Base-by-base conservation (phyloP, 2,797 vertebrate species). In the Lacerta viridis region DNA sequence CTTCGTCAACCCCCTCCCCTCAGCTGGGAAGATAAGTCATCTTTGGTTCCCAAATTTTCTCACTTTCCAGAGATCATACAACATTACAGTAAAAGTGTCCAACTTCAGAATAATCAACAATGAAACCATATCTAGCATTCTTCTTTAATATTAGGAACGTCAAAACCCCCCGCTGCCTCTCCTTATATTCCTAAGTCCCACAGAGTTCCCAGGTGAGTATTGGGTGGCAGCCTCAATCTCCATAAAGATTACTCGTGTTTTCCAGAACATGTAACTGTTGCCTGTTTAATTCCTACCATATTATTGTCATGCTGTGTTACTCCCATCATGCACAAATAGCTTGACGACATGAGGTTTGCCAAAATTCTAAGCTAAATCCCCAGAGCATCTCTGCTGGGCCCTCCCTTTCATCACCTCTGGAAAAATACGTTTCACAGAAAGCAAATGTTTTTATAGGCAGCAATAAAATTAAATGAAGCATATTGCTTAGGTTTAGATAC, bases 181-280 rank as follows among this genome's bases (percentile, higher is more conserved):
- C 50, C 50, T 55, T 55, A 55, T 55, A 55, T 15, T 55, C 50
- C 50, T 55, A 74, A 20, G 36, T 64, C 61, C 20, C 61, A 64
- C 20, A 2, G 20, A 18, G 20, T 64, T 23, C 61, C 61, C 61
- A 64, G 61, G 61, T 18, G 36, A 74, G 20, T 74, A 74, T 74
- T 5, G 36, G 13, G 36, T 74, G 39, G 72, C 15, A 74, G 36
- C 72, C 72, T 74, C 36, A 89, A 91, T 36, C 85, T 90, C 91
- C 91, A 80, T 75, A 88, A 84, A 78, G 69, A 87, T 91, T 91
- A 81, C 88, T 78, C 59, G 90, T 94, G 83, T 83, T 94, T 94
- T 94, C 94, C 95, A 94, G 91, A 94, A 84, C 85, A 92, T 2
- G 36, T 93, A 93, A 90, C 89, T 93, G 92, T 92, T 92, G 85